These are phyloP conservation scores for Slavum lentiscoides DNA, from an alignment of 2,888 invertebrate genomes.

Conservation along the genomic window DNA sequence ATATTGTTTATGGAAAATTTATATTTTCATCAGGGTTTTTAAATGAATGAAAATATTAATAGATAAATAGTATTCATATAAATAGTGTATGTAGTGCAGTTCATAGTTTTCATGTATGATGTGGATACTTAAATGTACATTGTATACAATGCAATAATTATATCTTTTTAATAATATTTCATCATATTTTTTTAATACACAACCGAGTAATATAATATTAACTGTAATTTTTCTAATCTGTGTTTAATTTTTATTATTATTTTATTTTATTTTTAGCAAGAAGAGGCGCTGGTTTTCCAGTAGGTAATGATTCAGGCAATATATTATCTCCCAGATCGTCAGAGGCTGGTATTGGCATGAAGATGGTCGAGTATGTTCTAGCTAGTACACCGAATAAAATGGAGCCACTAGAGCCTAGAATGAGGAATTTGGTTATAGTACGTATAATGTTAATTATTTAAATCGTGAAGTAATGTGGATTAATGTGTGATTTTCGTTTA, in stretches of 20 bases:
- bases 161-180: too few species aligned
- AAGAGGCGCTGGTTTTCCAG: conserved; percentile 70
- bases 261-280: conserved; percentile 61
- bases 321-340: conserved; percentile 79
- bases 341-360: conserved; percentile 88
- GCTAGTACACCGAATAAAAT: conserved; percentile 86
- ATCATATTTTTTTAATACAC: too few species aligned
- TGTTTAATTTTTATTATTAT: too few species aligned
- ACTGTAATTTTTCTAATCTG: neutral
- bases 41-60: too few species aligned
- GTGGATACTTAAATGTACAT: too few species aligned
- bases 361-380: conserved; percentile 98
- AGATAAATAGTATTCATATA: too few species aligned
- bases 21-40: neutral
- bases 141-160: too few species aligned
- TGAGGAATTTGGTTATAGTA: conserved; percentile 67
- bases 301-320: conserved; percentile 64
- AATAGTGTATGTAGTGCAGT: too few species aligned
- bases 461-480: neutral
- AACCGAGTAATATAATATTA: too few species aligned
- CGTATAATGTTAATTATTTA: conserved; percentile 54
- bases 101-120: too few species aligned
- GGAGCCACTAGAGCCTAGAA: conserved; percentile 69
- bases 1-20: neutral
- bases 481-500: conserved; percentile 54